Evolutionary conservation across 2,113 vertebrate genomes (phyloP).

Genomic region (Antidorcas marsupialis): DNA sequence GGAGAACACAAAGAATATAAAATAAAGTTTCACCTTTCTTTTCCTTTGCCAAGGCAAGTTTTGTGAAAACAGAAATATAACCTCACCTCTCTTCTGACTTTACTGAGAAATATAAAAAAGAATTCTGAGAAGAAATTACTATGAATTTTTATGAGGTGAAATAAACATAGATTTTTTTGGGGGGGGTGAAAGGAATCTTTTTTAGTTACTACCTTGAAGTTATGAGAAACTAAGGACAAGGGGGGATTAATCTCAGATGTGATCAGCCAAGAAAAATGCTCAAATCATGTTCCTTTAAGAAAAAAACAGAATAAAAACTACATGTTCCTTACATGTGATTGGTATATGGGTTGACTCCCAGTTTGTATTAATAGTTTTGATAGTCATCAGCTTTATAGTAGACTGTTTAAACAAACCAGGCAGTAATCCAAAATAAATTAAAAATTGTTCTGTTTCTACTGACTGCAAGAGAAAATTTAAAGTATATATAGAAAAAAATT

Average conservation of each 20-base stretch:
- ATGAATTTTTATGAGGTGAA: background rate
- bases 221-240: background rate
- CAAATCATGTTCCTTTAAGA: background rate
- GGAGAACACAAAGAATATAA: background rate
- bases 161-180: background rate
- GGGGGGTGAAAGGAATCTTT: background rate
- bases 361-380: background rate
- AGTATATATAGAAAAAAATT: background rate
- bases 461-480: background rate
- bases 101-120: slow-evolving; percentile 22
- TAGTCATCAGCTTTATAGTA: background rate
- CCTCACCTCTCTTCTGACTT: background rate
- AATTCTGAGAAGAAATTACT: background rate
- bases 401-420: background rate
- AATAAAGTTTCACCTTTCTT: background rate
- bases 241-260: background rate
- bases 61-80: background rate
- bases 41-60: background rate
- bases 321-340: background rate
- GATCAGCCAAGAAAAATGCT: background rate
- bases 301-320: background rate
- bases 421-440: background rate
- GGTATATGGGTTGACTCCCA: background rate
- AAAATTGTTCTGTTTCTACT: background rate
- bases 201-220: background rate